phyloP scores from a whole-genome alignment of 2,113 vertebrate species.

The Trachemys scripta region DNA sequence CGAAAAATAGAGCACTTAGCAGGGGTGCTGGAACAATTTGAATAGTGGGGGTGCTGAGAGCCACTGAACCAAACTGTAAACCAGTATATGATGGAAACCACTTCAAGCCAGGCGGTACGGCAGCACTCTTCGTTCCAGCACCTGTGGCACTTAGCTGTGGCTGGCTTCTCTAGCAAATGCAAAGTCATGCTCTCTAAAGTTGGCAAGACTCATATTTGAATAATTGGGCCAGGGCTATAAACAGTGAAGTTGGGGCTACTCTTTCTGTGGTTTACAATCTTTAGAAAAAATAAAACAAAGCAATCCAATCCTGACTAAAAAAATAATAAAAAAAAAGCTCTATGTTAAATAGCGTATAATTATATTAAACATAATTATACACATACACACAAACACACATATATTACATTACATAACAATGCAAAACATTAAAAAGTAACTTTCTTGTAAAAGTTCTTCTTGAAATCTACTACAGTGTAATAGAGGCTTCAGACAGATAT shows the following conservation, averaged over 20 bases:
- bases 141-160: fast-evolving
- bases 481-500: conserved; percentile 75
- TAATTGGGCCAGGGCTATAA: conserved; percentile 54
- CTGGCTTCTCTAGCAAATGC: not conserved
- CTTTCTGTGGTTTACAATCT: conserved; percentile 70
- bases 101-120: too few relatives aligned
- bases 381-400: conserved; percentile 71
- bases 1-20: not conserved
- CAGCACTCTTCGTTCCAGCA: too few relatives aligned
- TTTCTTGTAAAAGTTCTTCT: conserved; percentile 81
- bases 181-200: conserved; percentile 20
- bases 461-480: conserved; percentile 77
- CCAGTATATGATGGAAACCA: too few relatives aligned
- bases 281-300: conserved; percentile 49
- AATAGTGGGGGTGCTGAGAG: too few relatives aligned
- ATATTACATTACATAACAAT: conserved; percentile 74
- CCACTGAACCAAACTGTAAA: too few relatives aligned
- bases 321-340: conserved; percentile 56
- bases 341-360: conserved; percentile 72
- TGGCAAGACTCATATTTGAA: not conserved
- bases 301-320: conserved; percentile 24
- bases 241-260: conserved; percentile 47
- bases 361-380: conserved; percentile 73
- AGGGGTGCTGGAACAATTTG: too few relatives aligned
- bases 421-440: conserved; percentile 81